Base-by-base conservation (phyloP, 2,888 invertebrate genomes). In the Rutpela maculata region DNA sequence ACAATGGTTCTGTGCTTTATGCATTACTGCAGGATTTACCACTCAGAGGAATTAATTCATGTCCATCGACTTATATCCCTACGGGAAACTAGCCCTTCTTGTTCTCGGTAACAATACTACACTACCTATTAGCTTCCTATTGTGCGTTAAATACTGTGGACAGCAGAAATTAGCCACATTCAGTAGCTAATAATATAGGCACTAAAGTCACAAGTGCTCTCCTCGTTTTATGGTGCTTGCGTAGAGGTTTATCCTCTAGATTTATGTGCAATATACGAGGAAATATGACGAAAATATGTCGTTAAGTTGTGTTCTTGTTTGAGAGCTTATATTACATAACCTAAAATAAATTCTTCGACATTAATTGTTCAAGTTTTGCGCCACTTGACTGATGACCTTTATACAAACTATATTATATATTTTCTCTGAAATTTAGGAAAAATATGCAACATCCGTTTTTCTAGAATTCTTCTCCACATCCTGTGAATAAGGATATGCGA, bases 81-180 rank as follows among this genome's bases (percentile, higher is more conserved):
- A n/a, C 12, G 69, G 74, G 59, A 60, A 65, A 67, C 18, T 67
- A 59, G 74, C 67, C 59, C 67, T 67, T 74, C 74, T 59, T 74
- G 74, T 60, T 22, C 65, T 55, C 67, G 38, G 43, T 17, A 38
- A 66, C 50, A 74, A 74, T 67, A 59, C 67, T 67, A 74, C 31
- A 60, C 59, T 26, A 57, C 22, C 59, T 67, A 74, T 67, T 74
- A 74, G 74, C 43, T 60, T 35, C 15, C 69, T 69, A 74, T 74
- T 74, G 74, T 74, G 67, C 50, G 26, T 50, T 74, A 74, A 74
- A 74, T 67, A 67, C 59, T 67, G 74, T 67, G 74, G 59, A 74
- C 69, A 56, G 22, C 56, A 69, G 69, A 57, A 69, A 69, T 69
- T 69, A 59, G 69, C 56, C 56, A 26, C 59, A 69, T 69, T 69